Conservation (phyloP, 2,113 vertebrate species). For the Passer montanus region DNA sequence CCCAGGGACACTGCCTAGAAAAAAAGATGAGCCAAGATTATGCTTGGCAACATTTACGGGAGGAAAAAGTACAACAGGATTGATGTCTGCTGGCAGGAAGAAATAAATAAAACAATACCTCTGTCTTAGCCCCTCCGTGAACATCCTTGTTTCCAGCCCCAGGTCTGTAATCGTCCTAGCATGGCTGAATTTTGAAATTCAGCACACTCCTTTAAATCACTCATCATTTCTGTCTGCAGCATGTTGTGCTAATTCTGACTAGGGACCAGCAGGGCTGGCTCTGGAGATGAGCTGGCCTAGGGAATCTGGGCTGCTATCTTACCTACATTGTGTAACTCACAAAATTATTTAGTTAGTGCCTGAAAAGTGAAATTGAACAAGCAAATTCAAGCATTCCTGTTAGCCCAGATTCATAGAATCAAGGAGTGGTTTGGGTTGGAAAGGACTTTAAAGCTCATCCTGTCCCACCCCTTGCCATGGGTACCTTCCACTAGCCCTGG, state of each 20-base stretch:
- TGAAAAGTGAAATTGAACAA: not conserved
- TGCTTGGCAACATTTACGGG: not conserved
- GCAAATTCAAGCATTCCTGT: not conserved
- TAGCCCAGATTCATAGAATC: not conserved
- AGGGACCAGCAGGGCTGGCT: not conserved
- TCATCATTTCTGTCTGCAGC: not conserved
- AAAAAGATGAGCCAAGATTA: slow-evolving; percentile 2
- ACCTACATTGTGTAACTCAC: not conserved
- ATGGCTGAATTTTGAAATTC: not conserved
- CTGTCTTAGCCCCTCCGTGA: not conserved
- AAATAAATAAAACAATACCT: slow-evolving; percentile 1
- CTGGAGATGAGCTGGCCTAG: not conserved
- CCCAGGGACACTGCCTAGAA: not conserved
- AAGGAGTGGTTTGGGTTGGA: not conserved
- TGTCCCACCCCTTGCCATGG: not conserved
- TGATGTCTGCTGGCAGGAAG: not conserved
- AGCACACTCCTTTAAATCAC: not conserved
- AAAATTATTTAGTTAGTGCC: not conserved
- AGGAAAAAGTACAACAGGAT: slow-evolving; percentile 10
- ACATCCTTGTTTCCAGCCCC: not conserved
- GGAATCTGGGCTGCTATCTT: not conserved
- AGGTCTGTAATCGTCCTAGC: not conserved
- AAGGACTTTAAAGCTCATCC: not conserved
- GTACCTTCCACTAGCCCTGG: not conserved
- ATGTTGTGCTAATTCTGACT: not conserved